Evolutionary conservation across 2,113 vertebrate genomes (phyloP).

Genomic region (Otis tarda): DNA sequence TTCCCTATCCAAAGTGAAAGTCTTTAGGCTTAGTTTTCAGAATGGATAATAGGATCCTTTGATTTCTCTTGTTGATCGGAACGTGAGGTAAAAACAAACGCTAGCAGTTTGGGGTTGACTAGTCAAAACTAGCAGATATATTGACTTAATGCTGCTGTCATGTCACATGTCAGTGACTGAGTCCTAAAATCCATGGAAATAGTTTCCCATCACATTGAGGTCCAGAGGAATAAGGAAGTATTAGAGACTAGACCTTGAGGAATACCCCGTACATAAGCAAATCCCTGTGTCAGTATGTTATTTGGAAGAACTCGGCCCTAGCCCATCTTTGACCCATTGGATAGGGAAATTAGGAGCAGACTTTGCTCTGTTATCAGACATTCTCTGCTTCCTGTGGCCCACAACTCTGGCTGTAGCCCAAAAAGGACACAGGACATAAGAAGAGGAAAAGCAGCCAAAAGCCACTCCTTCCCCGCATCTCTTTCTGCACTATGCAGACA

Average conservation of each 20-base stretch:
- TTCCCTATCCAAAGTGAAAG: not conserved
- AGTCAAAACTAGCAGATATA: not conserved
- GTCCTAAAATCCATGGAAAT: not conserved
- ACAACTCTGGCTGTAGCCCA: not conserved
- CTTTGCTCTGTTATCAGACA: not conserved
- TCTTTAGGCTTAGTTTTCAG: not conserved
- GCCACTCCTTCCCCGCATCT: not conserved
- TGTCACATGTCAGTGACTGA: not conserved
- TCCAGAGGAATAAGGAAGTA: not conserved
- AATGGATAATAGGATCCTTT: not conserved
- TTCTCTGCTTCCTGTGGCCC: not conserved
- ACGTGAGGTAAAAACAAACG: not conserved
- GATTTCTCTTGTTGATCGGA: not conserved
- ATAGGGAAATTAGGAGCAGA: not conserved
- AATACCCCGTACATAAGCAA: not conserved
- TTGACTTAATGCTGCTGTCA: not conserved
- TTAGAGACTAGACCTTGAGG: not conserved
- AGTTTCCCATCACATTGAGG: not conserved
- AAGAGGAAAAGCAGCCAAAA: not conserved
- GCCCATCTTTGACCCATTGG: not conserved
- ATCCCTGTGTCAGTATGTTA: not conserved
- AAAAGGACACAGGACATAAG: not conserved
- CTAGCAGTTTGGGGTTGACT: not conserved
- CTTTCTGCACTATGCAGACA: not conserved
- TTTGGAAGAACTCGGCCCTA: not conserved